Evolutionary conservation across 2,797 vertebrate genomes (phyloP).

Genomic region (Parauchenoglanis punctatus): DNA sequence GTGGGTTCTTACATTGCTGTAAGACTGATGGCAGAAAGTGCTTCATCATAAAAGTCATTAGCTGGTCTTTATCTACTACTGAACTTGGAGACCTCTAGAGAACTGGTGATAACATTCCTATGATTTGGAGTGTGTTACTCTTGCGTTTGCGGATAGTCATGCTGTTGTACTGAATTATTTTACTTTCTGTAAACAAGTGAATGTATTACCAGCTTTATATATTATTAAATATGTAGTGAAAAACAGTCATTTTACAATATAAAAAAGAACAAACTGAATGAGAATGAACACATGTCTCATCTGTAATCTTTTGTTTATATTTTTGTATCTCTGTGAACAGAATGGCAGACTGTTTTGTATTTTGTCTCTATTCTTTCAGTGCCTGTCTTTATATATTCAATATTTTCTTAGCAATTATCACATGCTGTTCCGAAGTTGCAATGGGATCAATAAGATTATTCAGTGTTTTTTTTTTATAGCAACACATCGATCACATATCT

Average conservation of each 20-base stretch:
- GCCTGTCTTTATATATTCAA: slow-evolving; percentile 50
- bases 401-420: slow-evolving; percentile 43
- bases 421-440: slow-evolving; percentile 10
- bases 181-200: slow-evolving; percentile 29
- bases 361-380: slow-evolving; percentile 43
- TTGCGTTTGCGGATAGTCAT: neutral
- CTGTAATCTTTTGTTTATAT: slow-evolving; percentile 20
- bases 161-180: slow-evolving; percentile 29
- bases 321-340: slow-evolving; percentile 46
- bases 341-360: slow-evolving; percentile 32
- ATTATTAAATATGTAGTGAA: slow-evolving; percentile 29
- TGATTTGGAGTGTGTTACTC: neutral
- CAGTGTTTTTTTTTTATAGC: slow-evolving; percentile 9
- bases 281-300: slow-evolving; percentile 15
- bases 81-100: slow-evolving; percentile 2
- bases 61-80: neutral
- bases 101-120: neutral
- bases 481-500: slow-evolving; percentile 33
- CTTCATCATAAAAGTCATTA: slow-evolving; percentile 7
- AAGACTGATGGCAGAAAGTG: neutral
- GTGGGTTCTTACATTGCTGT: slow-evolving; percentile 8
- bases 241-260: neutral
- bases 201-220: slow-evolving; percentile 21
- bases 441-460: neutral
- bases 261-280: slow-evolving; percentile 10